Percentiles rank a stretch among this genome's conserved stretches.
Conservation (phyloP, 2,888 invertebrate species). For the Sarcophaga carnaria region DNA sequence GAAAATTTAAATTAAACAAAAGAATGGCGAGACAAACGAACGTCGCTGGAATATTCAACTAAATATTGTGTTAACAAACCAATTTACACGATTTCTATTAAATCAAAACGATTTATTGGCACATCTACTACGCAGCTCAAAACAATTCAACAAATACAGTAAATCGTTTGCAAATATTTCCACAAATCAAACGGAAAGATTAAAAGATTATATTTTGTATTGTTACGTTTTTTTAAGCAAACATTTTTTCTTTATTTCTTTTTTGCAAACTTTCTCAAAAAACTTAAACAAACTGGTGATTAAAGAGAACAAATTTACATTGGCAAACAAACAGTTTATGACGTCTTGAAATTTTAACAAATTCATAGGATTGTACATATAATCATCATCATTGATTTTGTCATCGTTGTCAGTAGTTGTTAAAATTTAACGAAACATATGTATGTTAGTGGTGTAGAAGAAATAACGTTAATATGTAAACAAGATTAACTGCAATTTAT, state of each 20-base stretch:
- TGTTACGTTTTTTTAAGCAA: not conserved
- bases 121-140: not conserved
- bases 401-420: not conserved
- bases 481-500: not conserved
- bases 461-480: not conserved
- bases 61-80: conserved; percentile 23
- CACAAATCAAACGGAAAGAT: not conserved
- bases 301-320: conserved; percentile 43
- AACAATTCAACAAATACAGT: not conserved
- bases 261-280: not conserved
- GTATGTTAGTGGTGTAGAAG: not conserved
- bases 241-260: not conserved
- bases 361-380: conserved; percentile 31
- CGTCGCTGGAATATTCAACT: not conserved
- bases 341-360: conserved; percentile 33
- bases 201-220: not conserved
- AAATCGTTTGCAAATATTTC: conserved; percentile 17
- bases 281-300: not conserved
- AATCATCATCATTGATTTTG: not conserved
- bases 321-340: conserved; percentile 13
- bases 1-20: not conserved
- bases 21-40: not conserved
- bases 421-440: too few species aligned
- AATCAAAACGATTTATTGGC: not conserved
- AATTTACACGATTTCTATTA: not conserved